Evolutionary conservation across 2,888 invertebrate species (phyloP).

Genomic region (Aspidiotus destructor): DNA sequence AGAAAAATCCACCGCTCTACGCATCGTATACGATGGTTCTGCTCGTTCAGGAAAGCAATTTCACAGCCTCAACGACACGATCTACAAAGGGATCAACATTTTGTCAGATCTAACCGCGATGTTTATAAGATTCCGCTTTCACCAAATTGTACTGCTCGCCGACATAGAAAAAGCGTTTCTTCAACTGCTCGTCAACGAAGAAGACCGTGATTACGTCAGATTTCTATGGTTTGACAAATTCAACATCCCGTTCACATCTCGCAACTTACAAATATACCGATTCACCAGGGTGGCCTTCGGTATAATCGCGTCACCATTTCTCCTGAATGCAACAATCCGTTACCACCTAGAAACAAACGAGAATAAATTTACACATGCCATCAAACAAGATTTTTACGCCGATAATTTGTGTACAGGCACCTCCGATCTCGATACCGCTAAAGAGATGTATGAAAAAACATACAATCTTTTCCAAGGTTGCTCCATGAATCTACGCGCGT

Average conservation of each 20-base stretch:
- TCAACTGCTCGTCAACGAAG: neutral
- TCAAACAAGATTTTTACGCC: neutral
- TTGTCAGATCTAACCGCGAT: neutral
- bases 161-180: neutral
- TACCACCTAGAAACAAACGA: neutral
- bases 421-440: neutral
- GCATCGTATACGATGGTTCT: neutral
- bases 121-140: neutral
- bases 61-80: neutral
- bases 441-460: neutral
- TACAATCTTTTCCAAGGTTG: neutral
- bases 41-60: neutral
- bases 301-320: neutral
- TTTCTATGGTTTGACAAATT: neutral
- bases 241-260: neutral
- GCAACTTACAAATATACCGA: neutral
- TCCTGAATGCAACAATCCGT: neutral
- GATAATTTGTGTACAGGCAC: neutral
- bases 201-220: neutral
- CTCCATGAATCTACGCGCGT: neutral
- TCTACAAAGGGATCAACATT: neutral
- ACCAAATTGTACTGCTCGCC: neutral
- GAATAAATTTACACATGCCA: neutral
- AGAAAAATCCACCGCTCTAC: neutral
- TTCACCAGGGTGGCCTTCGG: neutral